Evolutionary conservation across 1,140 invertebrate species (phyloP).

Genomic region (Drepana arcuata): DNA sequence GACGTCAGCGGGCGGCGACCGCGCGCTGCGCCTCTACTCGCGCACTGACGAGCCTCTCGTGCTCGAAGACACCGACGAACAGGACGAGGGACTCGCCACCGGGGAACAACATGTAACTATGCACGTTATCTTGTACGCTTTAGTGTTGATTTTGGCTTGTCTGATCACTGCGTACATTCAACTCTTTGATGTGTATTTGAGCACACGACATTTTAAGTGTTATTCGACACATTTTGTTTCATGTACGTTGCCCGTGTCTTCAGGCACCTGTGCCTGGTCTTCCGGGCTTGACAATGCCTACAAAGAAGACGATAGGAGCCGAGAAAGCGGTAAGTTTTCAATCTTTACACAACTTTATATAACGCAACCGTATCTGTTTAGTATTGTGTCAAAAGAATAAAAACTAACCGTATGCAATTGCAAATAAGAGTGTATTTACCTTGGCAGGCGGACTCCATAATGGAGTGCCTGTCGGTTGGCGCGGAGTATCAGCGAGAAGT

Average conservation of each 20-base stretch:
- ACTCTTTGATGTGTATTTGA: no score
- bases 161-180: no score
- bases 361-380: no score
- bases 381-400: no score
- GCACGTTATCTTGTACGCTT: no score
- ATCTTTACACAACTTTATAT: no score
- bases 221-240: neutral
- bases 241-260: constrained; percentile 9
- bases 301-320: constrained; percentile 91
- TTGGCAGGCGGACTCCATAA: constrained; percentile 90
- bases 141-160: no score
- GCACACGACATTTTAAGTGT: neutral
- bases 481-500: constrained; percentile 76
- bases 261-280: constrained; percentile 77
- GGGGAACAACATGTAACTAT: constrained; percentile 74
- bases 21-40: constrained; percentile 89
- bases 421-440: no score
- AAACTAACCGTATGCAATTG: no score
- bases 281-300: constrained; percentile 84
- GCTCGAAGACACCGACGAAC: constrained; percentile 92
- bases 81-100: constrained; percentile 81
- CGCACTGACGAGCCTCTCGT: constrained; percentile 92
- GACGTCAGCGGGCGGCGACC: constrained; percentile 90
- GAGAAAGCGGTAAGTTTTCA: constrained; percentile 91
- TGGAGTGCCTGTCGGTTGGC: constrained; percentile 90